Evolutionary conservation across 2,888 invertebrate genomes (phyloP).

Genomic region (Hofmannophila pseudospretella): DNA sequence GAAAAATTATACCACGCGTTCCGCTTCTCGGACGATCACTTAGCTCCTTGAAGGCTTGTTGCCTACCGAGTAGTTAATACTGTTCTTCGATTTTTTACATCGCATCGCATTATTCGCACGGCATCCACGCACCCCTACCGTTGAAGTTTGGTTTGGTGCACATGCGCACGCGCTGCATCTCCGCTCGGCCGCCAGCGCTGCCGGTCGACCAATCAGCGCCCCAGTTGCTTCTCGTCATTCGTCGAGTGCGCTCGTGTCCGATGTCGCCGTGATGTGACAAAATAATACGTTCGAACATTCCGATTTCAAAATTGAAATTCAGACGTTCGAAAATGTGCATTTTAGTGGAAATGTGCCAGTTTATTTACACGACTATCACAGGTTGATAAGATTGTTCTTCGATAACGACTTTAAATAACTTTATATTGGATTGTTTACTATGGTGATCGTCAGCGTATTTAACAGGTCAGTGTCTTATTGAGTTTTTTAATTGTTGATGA

Average conservation of each 20-base stretch:
- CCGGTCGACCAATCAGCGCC: conserved; percentile 39
- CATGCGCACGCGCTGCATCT: conserved; percentile 51
- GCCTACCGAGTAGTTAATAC: too few relatives aligned
- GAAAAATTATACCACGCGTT: too few relatives aligned
- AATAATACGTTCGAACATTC: conserved; percentile 31
- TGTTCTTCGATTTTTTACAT: too few relatives aligned
- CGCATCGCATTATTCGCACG: too few relatives aligned
- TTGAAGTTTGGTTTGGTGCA: conserved; percentile 18
- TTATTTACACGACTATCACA: conserved; percentile 34
- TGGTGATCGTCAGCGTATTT: conserved; percentile 75
- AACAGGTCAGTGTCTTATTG: conserved; percentile 73
- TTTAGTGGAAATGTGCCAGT: conserved; percentile 60
- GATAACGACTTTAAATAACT: conserved; percentile 24
- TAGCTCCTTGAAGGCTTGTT: too few relatives aligned
- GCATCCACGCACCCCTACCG: conserved; percentile 16
- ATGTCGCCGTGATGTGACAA: conserved; percentile 35
- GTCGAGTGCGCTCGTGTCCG: conserved; percentile 33
- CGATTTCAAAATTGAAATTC: conserved; percentile 34
- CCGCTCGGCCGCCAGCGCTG: conserved; percentile 24
- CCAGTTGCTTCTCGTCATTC: conserved; percentile 48
- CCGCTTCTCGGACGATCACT: too few relatives aligned
- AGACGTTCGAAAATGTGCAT: conserved; percentile 49
- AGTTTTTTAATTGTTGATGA: conserved; percentile 11
- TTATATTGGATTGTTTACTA: conserved; percentile 65
- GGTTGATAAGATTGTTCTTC: conserved; percentile 46